These are phyloP conservation scores for Diabrotica balteata DNA, from an alignment of 2,888 invertebrate genomes.

Conservation along the genomic window DNA sequence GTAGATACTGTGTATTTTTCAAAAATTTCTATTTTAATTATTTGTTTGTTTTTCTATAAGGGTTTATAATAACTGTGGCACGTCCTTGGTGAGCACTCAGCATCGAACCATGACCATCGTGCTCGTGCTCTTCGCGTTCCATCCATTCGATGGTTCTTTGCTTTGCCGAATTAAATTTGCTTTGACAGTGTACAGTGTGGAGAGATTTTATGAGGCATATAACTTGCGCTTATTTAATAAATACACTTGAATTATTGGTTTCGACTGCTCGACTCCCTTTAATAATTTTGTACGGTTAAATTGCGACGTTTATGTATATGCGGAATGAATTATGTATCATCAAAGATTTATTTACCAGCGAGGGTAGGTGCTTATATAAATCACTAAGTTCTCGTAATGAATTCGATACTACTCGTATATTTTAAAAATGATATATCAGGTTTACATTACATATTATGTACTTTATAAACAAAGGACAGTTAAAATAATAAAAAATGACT, in stretches of 20 bases:
- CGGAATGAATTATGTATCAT: conserved; percentile 7
- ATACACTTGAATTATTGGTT: conserved; percentile 31
- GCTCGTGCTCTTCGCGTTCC: conserved; percentile 11
- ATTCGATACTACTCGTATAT: no score
- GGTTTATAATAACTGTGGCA: not conserved
- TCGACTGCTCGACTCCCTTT: conserved; percentile 21
- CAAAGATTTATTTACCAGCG: conserved; percentile 5
- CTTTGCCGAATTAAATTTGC: conserved; percentile 39
- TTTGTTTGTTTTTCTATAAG: no score
- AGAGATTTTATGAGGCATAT: conserved; percentile 34
- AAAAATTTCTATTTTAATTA: no score
- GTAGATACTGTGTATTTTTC: no score
- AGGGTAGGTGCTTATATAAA: not conserved
- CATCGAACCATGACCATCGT: not conserved
- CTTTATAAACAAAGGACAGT: no score
- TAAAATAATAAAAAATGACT: no score
- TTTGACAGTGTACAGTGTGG: conserved; percentile 37
- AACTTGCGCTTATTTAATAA: conserved; percentile 33
- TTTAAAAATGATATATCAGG: no score
- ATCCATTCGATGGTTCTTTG: conserved; percentile 7
- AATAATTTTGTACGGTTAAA: conserved; percentile 22
- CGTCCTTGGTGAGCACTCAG: conserved; percentile 5
- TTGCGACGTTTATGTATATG: conserved; percentile 13
- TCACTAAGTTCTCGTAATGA: no score
- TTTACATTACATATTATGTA: no score